Percentiles rank a stretch among this genome's conserved stretches.
Conservation (phyloP, 2,888 invertebrate species). For the Noctua comes region DNA sequence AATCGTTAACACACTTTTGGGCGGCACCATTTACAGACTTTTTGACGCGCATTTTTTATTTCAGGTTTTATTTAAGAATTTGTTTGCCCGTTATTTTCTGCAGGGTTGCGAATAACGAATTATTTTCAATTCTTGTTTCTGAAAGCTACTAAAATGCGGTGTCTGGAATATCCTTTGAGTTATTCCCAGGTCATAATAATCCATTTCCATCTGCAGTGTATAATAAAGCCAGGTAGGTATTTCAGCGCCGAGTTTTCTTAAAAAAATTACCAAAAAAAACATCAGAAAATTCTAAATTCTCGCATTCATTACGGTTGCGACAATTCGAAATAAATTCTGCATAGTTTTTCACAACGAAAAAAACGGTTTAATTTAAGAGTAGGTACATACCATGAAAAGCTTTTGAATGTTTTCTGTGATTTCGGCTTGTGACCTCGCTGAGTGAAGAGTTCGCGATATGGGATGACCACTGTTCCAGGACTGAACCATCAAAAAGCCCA, state of each 20-base stretch:
- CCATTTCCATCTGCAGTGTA: neutral
- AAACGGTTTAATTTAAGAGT: neutral
- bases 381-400: neutral
- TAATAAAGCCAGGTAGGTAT: neutral
- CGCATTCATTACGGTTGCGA: neutral
- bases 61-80: no score
- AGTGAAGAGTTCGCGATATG: no score
- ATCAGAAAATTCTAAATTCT: neutral
- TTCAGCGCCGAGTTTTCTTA: neutral
- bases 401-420: constrained; percentile 7
- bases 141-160: neutral
- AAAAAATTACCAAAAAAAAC: neutral
- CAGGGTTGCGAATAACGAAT: no score
- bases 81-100: no score
- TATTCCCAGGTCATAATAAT: neutral
- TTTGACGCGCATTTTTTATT: no score
- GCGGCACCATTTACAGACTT: no score
- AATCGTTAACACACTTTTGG: neutral
- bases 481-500: neutral
- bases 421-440: neutral
- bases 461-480: no score
- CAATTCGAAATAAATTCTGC: constrained; percentile 7
- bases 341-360: neutral
- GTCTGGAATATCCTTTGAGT: neutral
- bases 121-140: neutral